Evolutionary conservation across 2,797 vertebrate species (phyloP).

Genomic region (Ptychobarbus kaznakovi): DNA sequence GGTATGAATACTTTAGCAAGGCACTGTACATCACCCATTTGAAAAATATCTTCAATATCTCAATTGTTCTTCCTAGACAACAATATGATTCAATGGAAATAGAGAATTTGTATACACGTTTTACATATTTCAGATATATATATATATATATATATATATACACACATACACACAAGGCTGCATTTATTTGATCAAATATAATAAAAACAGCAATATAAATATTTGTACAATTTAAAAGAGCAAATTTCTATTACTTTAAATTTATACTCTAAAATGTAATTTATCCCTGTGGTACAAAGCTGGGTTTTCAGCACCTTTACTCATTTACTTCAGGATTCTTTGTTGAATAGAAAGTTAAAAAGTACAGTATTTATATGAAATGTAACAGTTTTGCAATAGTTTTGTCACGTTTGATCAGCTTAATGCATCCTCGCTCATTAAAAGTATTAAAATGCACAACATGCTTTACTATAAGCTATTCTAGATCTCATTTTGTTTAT

Average conservation of each 20-base stretch:
- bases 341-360: not conserved
- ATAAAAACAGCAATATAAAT: not conserved
- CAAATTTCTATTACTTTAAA: not conserved
- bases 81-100: not conserved
- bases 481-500: not conserved
- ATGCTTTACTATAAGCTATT: constrained; percentile 1
- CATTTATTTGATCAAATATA: not conserved
- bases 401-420: not conserved
- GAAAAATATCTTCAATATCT: not conserved
- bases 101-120: not conserved
- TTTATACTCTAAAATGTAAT: not conserved
- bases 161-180: not conserved
- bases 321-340: not conserved
- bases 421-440: not conserved
- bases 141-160: not conserved
- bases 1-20: too few relatives aligned
- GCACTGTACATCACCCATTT: not conserved
- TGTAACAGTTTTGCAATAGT: not conserved
- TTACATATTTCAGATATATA: not conserved
- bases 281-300: not conserved
- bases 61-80: not conserved
- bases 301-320: not conserved
- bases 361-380: not conserved
- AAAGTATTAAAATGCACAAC: not conserved
- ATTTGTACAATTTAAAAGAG: not conserved